phyloP scores from a whole-genome alignment of 2,113 vertebrate genomes.

The Psittacula cyanocephala region DNA sequence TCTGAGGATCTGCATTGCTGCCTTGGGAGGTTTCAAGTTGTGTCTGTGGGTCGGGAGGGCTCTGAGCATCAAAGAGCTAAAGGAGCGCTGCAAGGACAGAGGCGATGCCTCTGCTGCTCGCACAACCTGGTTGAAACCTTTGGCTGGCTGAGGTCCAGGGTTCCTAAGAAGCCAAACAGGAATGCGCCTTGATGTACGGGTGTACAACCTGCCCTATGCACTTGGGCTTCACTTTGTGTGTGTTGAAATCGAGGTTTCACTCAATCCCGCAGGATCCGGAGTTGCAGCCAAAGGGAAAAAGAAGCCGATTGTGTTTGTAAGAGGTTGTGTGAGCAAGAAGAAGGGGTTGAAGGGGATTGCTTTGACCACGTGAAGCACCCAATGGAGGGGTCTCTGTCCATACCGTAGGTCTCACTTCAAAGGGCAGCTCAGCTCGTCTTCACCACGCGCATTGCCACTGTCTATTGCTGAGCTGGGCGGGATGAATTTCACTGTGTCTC shows the following conservation, averaged over 20 bases:
- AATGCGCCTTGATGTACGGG: accelerated
- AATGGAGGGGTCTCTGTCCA: neutral
- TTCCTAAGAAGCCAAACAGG: neutral
- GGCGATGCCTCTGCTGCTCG: neutral
- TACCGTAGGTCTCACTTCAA: neutral
- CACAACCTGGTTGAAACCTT: neutral
- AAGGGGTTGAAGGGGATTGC: neutral
- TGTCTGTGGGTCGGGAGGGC: neutral
- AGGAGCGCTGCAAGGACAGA: neutral
- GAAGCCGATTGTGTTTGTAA: neutral
- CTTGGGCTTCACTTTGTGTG: neutral
- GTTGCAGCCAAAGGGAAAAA: neutral
- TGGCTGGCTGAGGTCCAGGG: neutral
- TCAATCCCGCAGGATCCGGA: neutral
- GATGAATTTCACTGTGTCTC: neutral
- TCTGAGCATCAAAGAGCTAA: neutral
- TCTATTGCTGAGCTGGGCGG: accelerated
- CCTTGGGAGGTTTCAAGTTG: neutral
- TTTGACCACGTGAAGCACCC: neutral
- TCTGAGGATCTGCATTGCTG: neutral
- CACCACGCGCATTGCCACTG: accelerated
- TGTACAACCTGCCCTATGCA: accelerated
- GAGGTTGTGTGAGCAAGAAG: neutral
- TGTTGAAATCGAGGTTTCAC: neutral
- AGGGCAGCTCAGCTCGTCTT: neutral